Evolutionary conservation across 1,140 invertebrate genomes (phyloP).

Genomic region (Gonioctena quinquepunctata): DNA sequence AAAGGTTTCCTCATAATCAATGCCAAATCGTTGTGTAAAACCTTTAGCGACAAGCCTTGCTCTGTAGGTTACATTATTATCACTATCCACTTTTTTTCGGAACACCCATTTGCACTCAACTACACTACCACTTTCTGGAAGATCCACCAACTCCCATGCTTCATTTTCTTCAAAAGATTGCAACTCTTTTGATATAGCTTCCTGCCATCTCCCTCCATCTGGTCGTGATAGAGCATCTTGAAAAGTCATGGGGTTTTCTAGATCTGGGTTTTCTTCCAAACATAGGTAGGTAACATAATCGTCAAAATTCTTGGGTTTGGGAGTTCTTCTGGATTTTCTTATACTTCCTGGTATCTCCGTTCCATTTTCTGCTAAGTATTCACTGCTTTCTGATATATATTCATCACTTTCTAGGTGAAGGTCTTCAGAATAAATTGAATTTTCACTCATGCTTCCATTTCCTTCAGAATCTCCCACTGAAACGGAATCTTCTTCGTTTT

Average conservation of each 20-base stretch:
- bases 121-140: conserved; percentile 36
- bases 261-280: not conserved
- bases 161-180: conserved; percentile 45
- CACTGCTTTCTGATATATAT: too few species aligned
- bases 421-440: too few species aligned
- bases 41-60: conserved; percentile 56
- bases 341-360: conserved; percentile 3
- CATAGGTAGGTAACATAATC: conserved; percentile 20
- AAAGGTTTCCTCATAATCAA: conserved; percentile 52
- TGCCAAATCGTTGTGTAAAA: conserved; percentile 49
- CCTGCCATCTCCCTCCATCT: conserved; percentile 35
- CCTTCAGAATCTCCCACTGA: conserved; percentile 17
- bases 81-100: conserved; percentile 51
- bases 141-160: conserved; percentile 47
- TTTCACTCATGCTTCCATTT: too few species aligned
- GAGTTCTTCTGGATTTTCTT: not conserved
- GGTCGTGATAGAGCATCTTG: conserved; percentile 24
- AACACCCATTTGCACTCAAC: conserved; percentile 43
- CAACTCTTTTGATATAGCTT: conserved; percentile 40
- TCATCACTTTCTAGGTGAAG: too few species aligned
- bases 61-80: conserved; percentile 51
- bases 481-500: not conserved
- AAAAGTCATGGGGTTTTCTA: not conserved
- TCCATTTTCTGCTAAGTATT: too few species aligned
- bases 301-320: conserved; percentile 8